Base-by-base conservation (phyloP, 2,797 vertebrate genomes). In the Vireo griseus region DNA sequence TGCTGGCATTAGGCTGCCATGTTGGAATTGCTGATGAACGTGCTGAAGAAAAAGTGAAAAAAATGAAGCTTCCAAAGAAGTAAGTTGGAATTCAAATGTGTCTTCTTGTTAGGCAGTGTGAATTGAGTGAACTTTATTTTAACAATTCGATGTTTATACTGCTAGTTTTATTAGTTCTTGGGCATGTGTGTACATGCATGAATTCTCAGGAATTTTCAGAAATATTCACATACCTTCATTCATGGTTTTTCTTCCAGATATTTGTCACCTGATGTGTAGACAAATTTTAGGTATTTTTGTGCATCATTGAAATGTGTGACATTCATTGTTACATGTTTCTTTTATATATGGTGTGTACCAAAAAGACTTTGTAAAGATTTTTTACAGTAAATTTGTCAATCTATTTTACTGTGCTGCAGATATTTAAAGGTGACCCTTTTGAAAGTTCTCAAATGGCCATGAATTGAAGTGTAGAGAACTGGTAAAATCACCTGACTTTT, bases 1-100 rank as follows among this genome's bases (percentile, higher is more conserved):
- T 99, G 48, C 95, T 99, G 95, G 99, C 99, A 1, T 96, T 99
- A 88, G 99, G 99, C 17, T 99, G 99, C 94, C 99, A 99, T 69
- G 99, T 99, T 75, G 99, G 99, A 24, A 97, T 99, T 63, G 97
- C 98, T 61, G 99, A 99, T 95, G 99, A 99, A 83, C 98, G 98
- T 10, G 99, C 99, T 31, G 98, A 99, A 86, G 98, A 99, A 86
- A 99, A 98, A 94, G 98, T 99, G 61, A 99, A 99, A 95, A 99
- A 97, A 91, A 97, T 99, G 96, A 99, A 99, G 93, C 98, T 99
- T 47, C 98, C 99, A 8, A 94, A 98, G 84, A 99, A 98, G 99
- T 99, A 97, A 99, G 98, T 98, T 71, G 55, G 69, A 86, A 69
- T 58, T 80, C 24, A 88, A 40, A 45, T 58, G 1, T 12, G 18